Percentiles rank a stretch among this genome's conserved stretches.
Evolutionary conservation across 1,140 invertebrate genomes (phyloP).

Genomic region (Aphis craccivora): DNA sequence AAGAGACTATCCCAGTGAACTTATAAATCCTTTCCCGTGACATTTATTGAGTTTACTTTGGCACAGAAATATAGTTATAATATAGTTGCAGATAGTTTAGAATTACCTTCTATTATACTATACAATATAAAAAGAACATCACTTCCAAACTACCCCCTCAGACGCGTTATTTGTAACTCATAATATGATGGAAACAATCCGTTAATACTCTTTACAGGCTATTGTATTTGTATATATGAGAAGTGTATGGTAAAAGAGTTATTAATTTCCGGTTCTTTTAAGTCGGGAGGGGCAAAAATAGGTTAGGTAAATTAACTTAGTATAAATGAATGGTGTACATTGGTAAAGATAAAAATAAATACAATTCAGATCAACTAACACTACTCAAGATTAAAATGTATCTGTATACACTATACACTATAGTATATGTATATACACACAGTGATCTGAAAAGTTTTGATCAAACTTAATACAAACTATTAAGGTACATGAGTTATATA

Average conservation of each 20-base stretch:
- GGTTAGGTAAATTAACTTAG: background rate
- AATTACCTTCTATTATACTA: background rate
- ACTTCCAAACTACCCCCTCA: background rate
- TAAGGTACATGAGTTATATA: background rate
- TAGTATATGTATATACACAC: no score
- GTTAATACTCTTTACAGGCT: background rate
- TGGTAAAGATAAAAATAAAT: background rate
- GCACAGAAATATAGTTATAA: no score
- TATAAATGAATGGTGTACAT: background rate
- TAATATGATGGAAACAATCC: background rate
- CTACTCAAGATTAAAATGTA: background rate
- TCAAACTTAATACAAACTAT: background rate
- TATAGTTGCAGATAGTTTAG: background rate
- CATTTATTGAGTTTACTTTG: background rate
- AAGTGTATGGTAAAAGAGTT: background rate
- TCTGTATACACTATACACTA: no score
- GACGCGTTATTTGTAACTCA: background rate
- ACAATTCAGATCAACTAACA: background rate
- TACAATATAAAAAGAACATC: background rate
- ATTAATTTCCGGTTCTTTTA: conserved; percentile 23
- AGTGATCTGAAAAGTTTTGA: background rate
- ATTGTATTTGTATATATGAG: background rate
- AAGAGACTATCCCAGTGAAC: background rate
- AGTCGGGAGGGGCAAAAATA: background rate
- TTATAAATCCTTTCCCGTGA: background rate